Evolutionary conservation across 2,797 vertebrate genomes (phyloP), one percentile per base, ranked within the genome.

Genomic region (Coccyzus lansbergi): DNA sequence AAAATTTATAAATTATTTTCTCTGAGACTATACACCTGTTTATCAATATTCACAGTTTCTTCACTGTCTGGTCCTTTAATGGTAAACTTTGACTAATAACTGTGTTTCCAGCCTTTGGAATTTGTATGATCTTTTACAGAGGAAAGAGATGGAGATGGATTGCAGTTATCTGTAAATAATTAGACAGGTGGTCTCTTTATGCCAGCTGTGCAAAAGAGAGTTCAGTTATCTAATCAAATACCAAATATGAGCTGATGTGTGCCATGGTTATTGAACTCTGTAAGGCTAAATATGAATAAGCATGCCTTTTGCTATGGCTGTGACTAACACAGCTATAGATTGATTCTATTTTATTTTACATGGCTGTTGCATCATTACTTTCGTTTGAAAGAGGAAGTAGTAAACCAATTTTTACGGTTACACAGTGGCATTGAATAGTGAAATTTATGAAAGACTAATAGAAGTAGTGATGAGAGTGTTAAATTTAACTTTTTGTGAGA

Each of bases 101-200:
- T 53, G 24, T 68, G n/a, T 83, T 94, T n/a, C 33, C 19, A 71
- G 36, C 12, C 62, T 93, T 91, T 84, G 63, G 38, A 82, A 31
- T 91, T 90, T 77, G 19, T 90, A 49, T 6, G 4, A 29, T 86
- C 38, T 94, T 79, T 86, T 46, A 58, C 58, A 92, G 58, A 67
- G 60, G 29, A 86, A 78, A 62, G 59, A 74, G 68, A 11, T 51
- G 64, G 49, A 83, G 36, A 38, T 77, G 38, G 20, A 69, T 62
- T 89, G 42, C 81, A 60, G 75, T 70, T 90, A 64, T 63, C 49
- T 92, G 68, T 70, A 89, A 88, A 88, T 92, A 93, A 86, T 90
- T 58, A 71, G 56, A 26, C 86, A 94, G 87, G 87, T 91, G 87
- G 46, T 38, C 46, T 62, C 46, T 92, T 79, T 29, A 34, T 64